Percentiles rank a stretch among this genome's conserved stretches.
phyloP scores from a whole-genome alignment of 92 coral and sea anemone species.

The Epizoanthus scotinus region DNA sequence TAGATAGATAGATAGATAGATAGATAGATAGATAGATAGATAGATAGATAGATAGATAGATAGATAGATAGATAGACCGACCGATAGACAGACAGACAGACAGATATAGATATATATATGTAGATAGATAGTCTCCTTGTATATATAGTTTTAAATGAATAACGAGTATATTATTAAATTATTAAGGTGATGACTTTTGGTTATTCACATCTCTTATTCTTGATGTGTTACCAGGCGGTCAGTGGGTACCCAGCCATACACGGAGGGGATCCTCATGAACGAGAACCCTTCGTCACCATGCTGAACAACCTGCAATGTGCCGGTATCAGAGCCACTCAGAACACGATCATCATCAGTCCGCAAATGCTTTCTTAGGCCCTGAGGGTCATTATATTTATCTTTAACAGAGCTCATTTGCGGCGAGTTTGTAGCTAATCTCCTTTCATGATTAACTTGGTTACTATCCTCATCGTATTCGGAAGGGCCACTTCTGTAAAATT shows the following conservation, averaged over 20 bases:
- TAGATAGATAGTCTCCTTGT: too few relatives aligned
- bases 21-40: too few relatives aligned
- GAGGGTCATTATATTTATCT: not conserved
- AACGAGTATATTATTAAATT: too few relatives aligned
- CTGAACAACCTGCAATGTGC: not conserved
- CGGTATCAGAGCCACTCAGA: not conserved
- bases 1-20: too few relatives aligned
- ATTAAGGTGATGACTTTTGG: too few relatives aligned
- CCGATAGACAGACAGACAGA: too few relatives aligned
- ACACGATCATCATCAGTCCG: not conserved
- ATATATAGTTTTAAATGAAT: too few relatives aligned
- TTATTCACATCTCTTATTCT: too few relatives aligned
- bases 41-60: too few relatives aligned
- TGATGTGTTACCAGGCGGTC: not conserved
- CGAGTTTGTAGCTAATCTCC: not conserved
- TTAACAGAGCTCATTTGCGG: not conserved
- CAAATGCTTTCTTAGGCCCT: not conserved
- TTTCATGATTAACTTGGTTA: not conserved
- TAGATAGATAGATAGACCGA: too few relatives aligned
- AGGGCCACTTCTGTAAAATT: not conserved
- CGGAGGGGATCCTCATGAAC: not conserved
- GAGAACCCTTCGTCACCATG: slow-evolving; percentile 1
- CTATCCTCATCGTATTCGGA: not conserved
- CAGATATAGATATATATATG: too few relatives aligned
- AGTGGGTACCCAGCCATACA: slow-evolving; percentile 28